Conservation (phyloP, 2,113 vertebrate species). For the Alaudala cheleensis region DNA sequence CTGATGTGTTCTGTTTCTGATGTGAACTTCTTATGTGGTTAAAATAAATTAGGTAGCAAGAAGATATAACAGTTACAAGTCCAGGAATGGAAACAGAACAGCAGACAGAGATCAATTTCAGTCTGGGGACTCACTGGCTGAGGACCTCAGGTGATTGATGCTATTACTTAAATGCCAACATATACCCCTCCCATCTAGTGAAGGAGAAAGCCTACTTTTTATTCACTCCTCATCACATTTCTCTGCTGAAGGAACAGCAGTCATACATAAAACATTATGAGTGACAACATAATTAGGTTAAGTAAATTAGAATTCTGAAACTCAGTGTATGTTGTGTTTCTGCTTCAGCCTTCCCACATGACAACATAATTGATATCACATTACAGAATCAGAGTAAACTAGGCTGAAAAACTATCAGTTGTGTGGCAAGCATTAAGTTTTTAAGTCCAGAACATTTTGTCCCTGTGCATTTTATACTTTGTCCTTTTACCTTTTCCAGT, state of each 20-base stretch:
- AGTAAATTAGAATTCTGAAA: slow-evolving; percentile 38
- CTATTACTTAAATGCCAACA: not conserved
- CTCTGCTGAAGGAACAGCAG: not conserved
- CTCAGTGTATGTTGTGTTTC: not conserved
- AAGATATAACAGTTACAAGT: not conserved
- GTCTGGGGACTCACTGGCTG: not conserved
- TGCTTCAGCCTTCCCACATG: not conserved
- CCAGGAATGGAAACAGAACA: not conserved
- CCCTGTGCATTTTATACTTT: not conserved
- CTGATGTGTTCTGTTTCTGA: not conserved
- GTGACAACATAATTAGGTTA: slow-evolving; percentile 31
- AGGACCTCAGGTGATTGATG: not conserved
- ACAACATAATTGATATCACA: slow-evolving; percentile 8
- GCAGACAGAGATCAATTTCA: not conserved
- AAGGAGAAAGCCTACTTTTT: not conserved
- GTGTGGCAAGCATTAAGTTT: not conserved
- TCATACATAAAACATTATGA: slow-evolving; percentile 28
- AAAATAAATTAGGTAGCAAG: not conserved
- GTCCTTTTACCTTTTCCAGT: not conserved
- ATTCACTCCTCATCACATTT: not conserved
- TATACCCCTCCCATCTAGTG: not conserved
- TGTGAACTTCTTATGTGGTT: not conserved
- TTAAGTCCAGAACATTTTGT: not conserved
- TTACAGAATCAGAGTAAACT: not conserved
- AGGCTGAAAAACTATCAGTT: not conserved